Percentiles rank a stretch among this genome's conserved stretches.
phyloP scores from a whole-genome alignment of 2,888 invertebrate genomes.

The Zonitis immaculata region DNA sequence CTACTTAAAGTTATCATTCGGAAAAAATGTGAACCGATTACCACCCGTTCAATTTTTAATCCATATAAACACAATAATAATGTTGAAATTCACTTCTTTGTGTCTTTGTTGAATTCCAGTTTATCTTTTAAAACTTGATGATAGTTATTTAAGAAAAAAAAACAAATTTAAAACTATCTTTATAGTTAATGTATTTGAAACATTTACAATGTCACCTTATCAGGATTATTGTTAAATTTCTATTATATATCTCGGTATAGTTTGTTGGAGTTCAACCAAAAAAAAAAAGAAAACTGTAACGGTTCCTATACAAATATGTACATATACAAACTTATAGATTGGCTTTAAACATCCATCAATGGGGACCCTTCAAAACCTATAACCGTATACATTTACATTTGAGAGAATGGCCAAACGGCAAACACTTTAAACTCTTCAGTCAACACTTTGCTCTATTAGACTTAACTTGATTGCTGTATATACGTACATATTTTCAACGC shows the following conservation, averaged over 20 bases:
- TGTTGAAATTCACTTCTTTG: conserved; percentile 13
- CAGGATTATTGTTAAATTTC: not conserved
- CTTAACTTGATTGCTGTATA: conserved; percentile 13
- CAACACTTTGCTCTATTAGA: conserved; percentile 14
- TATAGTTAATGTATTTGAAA: not conserved
- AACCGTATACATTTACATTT: conserved; percentile 7
- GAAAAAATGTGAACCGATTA: conserved; percentile 31
- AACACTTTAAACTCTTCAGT: conserved; percentile 13
- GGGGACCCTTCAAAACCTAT: conserved; percentile 12
- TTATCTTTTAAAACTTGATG: not conserved
- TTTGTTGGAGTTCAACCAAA: no score
- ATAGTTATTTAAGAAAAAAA: not conserved
- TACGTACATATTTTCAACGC: not conserved
- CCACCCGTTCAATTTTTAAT: conserved; percentile 9
- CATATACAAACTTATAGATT: conserved; percentile 14
- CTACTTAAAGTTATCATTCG: conserved; percentile 27
- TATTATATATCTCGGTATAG: not conserved
- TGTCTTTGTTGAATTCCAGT: conserved; percentile 8
- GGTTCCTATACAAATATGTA: no score
- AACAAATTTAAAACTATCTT: not conserved
- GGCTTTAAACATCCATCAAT: conserved; percentile 19
- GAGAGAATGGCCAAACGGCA: conserved; percentile 11
- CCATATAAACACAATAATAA: conserved; percentile 11
- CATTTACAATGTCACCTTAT: not conserved
- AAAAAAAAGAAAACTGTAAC: no score